Evolutionary conservation across 2,113 vertebrate species (phyloP), one percentile per base, ranked within the genome.

Genomic region (Apistogramma diplotaenia): DNA sequence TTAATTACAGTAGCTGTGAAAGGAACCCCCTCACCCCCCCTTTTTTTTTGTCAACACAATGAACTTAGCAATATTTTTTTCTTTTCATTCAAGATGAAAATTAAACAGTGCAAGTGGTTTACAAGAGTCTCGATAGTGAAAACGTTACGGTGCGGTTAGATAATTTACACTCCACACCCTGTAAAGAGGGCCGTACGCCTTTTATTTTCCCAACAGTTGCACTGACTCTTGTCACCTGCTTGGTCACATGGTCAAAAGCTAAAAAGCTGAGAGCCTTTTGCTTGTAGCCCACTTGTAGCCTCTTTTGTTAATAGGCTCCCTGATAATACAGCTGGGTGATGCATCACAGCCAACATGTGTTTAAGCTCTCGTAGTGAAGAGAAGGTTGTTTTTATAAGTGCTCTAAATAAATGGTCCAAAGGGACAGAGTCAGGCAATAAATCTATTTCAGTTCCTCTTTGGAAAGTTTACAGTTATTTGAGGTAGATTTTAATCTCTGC

Each of bases 1-100:
- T 91, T 94, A 93, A 89, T 94, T 93, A 89, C 89, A 86, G 85
- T 89, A 88, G 84, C 87, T 87, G 76, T 80, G 40, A 78, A 79
- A 88, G 60, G 3, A 18, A 4, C 0, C 46, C 4, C 54, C 4
- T 8, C 16, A 2, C 9, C 40, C 11, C 1, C 49, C 19, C 21
- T 15, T 10, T 18, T 59, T 19, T 74, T 79, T 80, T 73, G 46
- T 72, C 29, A 62, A 62, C 35, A 56, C 18, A 84, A 43, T 59
- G 43, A 54, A 71, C 27, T 43, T 18, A 27, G 56, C 18, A 31
- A 70, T 74, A 75, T 76, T 80, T 62, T 74, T 71, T 72, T 73
- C 33, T 29, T 61, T 21, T 61, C 19, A 35, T 58, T 81, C 31
- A 72, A 79, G 18, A 78, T 67, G 16, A 60, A 25, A 62, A 84